Evolutionary conservation across 2,888 invertebrate species (phyloP).

Genomic region (Onchidella celtica): DNA sequence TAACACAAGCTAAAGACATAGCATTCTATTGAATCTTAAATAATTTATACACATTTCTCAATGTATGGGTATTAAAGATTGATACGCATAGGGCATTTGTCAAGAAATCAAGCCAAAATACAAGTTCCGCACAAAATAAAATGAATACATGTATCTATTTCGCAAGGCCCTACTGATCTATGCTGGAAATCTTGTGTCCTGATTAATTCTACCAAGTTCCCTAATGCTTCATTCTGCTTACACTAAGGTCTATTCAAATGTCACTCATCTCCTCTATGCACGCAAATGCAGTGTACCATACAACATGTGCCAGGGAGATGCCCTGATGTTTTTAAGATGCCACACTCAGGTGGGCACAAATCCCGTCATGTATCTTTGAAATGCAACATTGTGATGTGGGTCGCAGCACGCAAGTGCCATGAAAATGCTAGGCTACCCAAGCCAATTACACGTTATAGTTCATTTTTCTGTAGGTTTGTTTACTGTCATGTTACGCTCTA

Average conservation of each 20-base stretch:
- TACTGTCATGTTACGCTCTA: too few species aligned
- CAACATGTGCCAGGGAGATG: not conserved
- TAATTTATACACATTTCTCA: too few species aligned
- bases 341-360: not conserved
- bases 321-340: too few species aligned
- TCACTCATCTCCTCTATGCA: not conserved
- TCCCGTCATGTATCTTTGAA: not conserved
- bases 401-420: too few species aligned
- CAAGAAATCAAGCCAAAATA: not conserved
- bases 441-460: too few species aligned
- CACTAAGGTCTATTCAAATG: not conserved
- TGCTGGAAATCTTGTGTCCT: constrained; percentile 3
- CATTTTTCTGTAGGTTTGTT: too few species aligned
- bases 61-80: too few species aligned
- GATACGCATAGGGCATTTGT: too few species aligned
- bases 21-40: too few species aligned
- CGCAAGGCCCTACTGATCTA: not conserved
- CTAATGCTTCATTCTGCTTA: not conserved
- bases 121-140: not conserved
- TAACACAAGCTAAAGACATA: too few species aligned
- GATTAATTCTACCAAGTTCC: not conserved
- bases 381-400: too few species aligned
- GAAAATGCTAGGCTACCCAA: too few species aligned
- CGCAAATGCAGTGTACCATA: not conserved
- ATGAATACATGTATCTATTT: not conserved